Conservation (phyloP, 1,140 invertebrate species). For the Drosophila simulans region DNA sequence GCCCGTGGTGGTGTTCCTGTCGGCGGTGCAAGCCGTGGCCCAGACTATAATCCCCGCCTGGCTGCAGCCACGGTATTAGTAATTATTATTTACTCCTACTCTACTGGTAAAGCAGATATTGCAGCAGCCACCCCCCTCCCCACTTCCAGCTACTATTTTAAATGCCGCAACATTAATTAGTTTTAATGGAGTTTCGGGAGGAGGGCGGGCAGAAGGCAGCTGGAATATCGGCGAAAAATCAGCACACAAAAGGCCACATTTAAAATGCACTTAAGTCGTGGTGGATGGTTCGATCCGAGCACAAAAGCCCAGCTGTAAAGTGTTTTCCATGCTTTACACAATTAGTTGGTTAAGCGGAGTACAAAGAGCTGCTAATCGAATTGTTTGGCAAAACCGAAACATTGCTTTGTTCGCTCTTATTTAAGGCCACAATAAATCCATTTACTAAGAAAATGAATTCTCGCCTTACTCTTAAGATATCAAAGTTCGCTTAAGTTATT, state of each 20-base stretch:
- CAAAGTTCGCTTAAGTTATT: too few species aligned
- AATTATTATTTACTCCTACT: slow-evolving; percentile 47
- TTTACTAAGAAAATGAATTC: too few species aligned
- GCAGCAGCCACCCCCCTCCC: slow-evolving; percentile 27
- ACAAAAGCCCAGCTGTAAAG: neutral
- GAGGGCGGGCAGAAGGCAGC: neutral
- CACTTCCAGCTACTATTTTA: slow-evolving; percentile 1
- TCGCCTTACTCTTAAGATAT: too few species aligned
- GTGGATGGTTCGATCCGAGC: neutral
- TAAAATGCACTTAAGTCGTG: slow-evolving; percentile 14
- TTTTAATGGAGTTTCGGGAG: slow-evolving; percentile 62
- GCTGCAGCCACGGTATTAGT: slow-evolving; percentile 41
- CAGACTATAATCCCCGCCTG: slow-evolving; percentile 41
- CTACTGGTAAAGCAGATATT: slow-evolving; percentile 21
- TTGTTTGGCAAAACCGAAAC: neutral
- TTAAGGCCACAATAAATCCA: neutral
- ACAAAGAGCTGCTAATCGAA: neutral
- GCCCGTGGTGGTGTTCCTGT: slow-evolving; percentile 3
- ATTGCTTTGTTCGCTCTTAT: neutral
- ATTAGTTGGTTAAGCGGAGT: neutral
- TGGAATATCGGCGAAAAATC: slow-evolving; percentile 21
- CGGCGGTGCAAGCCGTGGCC: neutral
- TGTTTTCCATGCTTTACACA: neutral
- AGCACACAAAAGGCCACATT: neutral
- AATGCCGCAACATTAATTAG: slow-evolving; percentile 59